Conservation (phyloP, 2,113 vertebrate species). For the Amblyornis subalaris region DNA sequence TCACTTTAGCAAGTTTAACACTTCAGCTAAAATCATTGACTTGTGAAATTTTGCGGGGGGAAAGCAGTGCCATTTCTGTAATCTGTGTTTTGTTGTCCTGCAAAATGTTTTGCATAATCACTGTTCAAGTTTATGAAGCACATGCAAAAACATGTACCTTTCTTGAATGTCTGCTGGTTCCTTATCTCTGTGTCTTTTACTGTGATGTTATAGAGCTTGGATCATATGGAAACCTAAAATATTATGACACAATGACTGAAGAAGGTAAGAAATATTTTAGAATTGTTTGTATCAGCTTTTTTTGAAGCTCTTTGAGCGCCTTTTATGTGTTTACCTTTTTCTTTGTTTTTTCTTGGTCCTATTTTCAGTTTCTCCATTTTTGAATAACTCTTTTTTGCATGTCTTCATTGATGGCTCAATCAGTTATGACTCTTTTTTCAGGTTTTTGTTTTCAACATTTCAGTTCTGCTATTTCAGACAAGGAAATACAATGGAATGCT, state of each 20-base stretch:
- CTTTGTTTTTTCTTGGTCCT: constrained; percentile 54
- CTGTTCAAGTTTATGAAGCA: constrained; percentile 72
- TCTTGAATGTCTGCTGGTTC: constrained; percentile 84
- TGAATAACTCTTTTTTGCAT: constrained; percentile 58
- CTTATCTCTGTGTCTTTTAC: constrained; percentile 96
- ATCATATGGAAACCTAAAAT: constrained; percentile 99
- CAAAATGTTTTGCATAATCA: constrained; percentile 56
- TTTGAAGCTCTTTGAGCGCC: constrained; percentile 56
- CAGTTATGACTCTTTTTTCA: neutral
- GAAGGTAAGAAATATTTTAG: constrained; percentile 96
- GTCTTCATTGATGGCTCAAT: constrained; percentile 73
- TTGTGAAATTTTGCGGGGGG: constrained; percentile 19
- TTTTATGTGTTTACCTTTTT: constrained; percentile 59
- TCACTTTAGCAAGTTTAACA: neutral
- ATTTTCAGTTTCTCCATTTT: constrained; percentile 42
- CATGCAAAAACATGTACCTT: constrained; percentile 69
- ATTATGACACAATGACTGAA: constrained; percentile 99
- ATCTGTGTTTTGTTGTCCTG: constrained; percentile 54
- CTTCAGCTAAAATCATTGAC: neutral
- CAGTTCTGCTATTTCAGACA: constrained; percentile 47
- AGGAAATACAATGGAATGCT: neutral
- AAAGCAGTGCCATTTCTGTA: constrained; percentile 23
- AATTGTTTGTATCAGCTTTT: constrained; percentile 75
- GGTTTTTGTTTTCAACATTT: constrained; percentile 54
- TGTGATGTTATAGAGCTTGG: constrained; percentile 98